A percentile compares a stretch with the other conserved stretches of the same genome.
Conservation (phyloP, 1,140 invertebrate species). For the Microvelia longipes region DNA sequence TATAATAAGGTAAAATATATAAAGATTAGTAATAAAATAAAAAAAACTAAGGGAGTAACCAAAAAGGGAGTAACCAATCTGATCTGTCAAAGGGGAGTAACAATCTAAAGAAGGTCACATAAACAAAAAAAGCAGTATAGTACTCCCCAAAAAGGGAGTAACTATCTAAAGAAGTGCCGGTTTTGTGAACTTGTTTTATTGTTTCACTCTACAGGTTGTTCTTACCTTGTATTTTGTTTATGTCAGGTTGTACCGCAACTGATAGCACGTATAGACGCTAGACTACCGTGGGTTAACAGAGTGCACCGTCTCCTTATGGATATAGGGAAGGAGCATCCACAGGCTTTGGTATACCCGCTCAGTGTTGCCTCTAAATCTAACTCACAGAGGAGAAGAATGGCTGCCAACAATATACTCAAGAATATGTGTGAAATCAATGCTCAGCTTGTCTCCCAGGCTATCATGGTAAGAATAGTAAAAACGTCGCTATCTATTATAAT, state of each 20-base stretch:
- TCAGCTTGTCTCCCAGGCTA: constrained; percentile 57
- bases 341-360: constrained; percentile 91
- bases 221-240: constrained; percentile 11
- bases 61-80: too few species aligned
- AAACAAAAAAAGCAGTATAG: too few species aligned
- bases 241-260: constrained; percentile 97
- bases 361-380: constrained; percentile 95
- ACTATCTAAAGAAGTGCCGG: too few species aligned
- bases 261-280: constrained; percentile 92
- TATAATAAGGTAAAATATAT: too few species aligned
- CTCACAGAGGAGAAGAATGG: constrained; percentile 63
- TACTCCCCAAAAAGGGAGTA: too few species aligned
- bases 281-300: constrained; percentile 68
- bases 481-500: neutral
- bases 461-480: constrained; percentile 38
- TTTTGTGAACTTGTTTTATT: too few species aligned
- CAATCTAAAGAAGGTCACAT: too few species aligned
- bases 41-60: too few species aligned
- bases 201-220: too few species aligned
- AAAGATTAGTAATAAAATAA: too few species aligned
- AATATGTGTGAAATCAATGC: constrained; percentile 89
- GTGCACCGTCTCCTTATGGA: constrained; percentile 89
- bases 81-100: too few species aligned
- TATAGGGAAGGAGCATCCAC: constrained; percentile 76
- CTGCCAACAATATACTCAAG: constrained; percentile 89